Percentiles rank a stretch among this genome's conserved stretches.
phyloP scores from a whole-genome alignment of 2,888 invertebrate genomes.

The Tricholauxania praeusta region DNA sequence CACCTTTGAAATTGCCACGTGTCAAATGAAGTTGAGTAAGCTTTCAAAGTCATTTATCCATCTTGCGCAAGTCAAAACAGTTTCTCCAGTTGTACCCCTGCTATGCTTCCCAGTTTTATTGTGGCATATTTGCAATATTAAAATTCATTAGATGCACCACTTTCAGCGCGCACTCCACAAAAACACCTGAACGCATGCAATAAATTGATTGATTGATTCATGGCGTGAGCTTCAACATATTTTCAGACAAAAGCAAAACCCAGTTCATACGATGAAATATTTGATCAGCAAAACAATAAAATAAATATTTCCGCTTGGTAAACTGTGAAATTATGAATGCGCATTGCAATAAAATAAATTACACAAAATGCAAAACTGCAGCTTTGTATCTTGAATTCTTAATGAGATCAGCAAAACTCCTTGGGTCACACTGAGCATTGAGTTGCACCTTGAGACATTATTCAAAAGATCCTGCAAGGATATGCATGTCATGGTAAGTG shows the following conservation, averaged over 20 bases:
- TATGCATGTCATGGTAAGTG: constrained; percentile 6
- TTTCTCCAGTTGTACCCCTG: too few species aligned
- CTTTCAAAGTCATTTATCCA: too few species aligned
- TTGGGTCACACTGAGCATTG: neutral
- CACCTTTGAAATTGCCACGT: too few species aligned
- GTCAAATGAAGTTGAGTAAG: too few species aligned
- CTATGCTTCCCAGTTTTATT: too few species aligned
- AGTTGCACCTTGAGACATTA: neutral
- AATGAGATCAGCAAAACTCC: constrained; percentile 7
- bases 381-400: constrained; percentile 1
- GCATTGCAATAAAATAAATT: neutral
- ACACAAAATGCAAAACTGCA: constrained; percentile 17
- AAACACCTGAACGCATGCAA: constrained; percentile 32
- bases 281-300: constrained; percentile 54
- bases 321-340: constrained; percentile 5
- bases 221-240: constrained; percentile 27
- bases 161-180: neutral
- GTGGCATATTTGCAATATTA: neutral
- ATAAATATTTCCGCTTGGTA: constrained; percentile 62
- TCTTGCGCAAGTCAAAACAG: too few species aligned
- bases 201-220: constrained; percentile 35
- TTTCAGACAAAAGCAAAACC: neutral
- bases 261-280: neutral
- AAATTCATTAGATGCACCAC: constrained; percentile 32
- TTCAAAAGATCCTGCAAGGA: neutral